phyloP scores from a whole-genome alignment of 2,113 vertebrate genomes.

The Brachionichthys hirsutus region DNA sequence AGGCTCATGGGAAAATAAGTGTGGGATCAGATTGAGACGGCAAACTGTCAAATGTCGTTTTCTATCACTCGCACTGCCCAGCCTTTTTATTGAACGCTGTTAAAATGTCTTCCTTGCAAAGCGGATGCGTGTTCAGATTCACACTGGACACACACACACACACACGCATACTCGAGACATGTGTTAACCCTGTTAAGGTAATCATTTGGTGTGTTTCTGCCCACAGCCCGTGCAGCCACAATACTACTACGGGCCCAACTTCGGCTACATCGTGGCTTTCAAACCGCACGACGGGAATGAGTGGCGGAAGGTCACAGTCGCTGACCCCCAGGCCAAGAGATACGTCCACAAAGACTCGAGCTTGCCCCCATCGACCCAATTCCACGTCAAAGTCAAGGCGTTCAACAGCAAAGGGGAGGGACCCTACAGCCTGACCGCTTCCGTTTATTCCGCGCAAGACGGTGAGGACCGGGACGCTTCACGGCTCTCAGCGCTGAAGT shows the following conservation, averaged over 20 bases:
- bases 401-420: slow-evolving; percentile 93
- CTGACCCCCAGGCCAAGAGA: slow-evolving; percentile 83
- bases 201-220: slow-evolving; percentile 12
- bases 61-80: too few species aligned
- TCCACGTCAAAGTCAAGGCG: slow-evolving; percentile 95
- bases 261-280: slow-evolving; percentile 95
- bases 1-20: slow-evolving; percentile 5
- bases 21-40: too few species aligned
- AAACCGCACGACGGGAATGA: slow-evolving; percentile 80
- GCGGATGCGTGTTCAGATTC: too few species aligned
- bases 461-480: slow-evolving; percentile 75
- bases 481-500: slow-evolving; percentile 6
- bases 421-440: slow-evolving; percentile 86
- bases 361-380: slow-evolving; percentile 83
- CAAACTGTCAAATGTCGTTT: too few species aligned
- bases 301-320: slow-evolving; percentile 89
- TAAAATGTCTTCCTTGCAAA: too few species aligned
- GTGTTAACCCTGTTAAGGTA: not conserved
- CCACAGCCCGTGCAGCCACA: slow-evolving; percentile 89
- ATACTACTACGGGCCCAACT: slow-evolving; percentile 93
- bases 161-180: not conserved
- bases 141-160: too few species aligned
- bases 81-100: too few species aligned
- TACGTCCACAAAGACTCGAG: slow-evolving; percentile 92
- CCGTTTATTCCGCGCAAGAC: slow-evolving; percentile 89